Percentiles rank a stretch among this genome's conserved stretches.
These are phyloP conservation scores for Zapus hudsonius DNA, from an alignment of 2,113 vertebrate species.

Conservation along the genomic window DNA sequence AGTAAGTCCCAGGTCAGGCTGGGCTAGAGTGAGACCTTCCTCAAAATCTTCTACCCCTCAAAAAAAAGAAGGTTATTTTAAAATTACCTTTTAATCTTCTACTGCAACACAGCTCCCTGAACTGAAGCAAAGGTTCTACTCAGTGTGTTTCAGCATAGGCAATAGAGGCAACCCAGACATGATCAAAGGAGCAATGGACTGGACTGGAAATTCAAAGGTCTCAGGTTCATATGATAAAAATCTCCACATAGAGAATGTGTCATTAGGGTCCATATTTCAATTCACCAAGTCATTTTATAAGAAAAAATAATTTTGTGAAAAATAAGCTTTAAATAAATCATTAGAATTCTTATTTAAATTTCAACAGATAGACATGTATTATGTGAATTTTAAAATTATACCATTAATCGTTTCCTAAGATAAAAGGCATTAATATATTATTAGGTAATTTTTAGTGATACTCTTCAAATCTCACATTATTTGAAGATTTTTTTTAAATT, in stretches of 20 bases:
- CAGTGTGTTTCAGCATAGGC: background rate
- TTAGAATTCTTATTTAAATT: constrained; percentile 55
- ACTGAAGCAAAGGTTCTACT: constrained; percentile 29
- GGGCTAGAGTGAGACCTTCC: too few species aligned
- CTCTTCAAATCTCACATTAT: background rate
- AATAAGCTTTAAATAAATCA: constrained; percentile 39
- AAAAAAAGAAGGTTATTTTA: too few species aligned
- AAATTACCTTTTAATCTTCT: constrained; percentile 1
- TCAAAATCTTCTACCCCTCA: too few species aligned
- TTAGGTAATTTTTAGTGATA: background rate
- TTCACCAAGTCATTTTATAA: background rate
- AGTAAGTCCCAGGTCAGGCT: too few species aligned
- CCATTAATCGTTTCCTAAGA: constrained; percentile 22
- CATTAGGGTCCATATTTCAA: background rate
- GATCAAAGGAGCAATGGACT: constrained; percentile 18
- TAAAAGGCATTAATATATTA: constrained; percentile 9
- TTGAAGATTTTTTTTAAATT: background rate
- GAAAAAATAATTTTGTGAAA: background rate
- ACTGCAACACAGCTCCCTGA: constrained; percentile 3
- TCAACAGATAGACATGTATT: background rate
- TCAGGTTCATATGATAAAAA: constrained; percentile 36
- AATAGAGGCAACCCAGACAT: background rate
- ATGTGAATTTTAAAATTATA: constrained; percentile 49
- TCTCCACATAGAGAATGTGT: background rate
- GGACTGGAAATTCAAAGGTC: background rate